Base-by-base conservation (phyloP, 2,113 vertebrate species). In the Columbina picui region DNA sequence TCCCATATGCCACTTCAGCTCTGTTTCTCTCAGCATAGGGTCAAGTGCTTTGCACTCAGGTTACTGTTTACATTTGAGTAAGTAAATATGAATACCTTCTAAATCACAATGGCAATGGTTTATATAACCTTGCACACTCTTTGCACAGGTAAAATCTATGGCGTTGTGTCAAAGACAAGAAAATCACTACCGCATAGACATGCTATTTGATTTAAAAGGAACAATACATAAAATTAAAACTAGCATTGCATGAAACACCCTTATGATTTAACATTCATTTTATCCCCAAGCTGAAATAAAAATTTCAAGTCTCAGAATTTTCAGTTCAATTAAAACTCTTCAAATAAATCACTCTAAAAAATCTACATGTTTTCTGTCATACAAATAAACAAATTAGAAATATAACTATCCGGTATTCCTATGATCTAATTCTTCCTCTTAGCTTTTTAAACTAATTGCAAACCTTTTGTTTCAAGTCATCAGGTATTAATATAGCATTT, bases 51-150 rank as follows among this genome's bases (percentile, higher is more conserved):
- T 60, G 55, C 70, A 75, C 73, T 89, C 57, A 71, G 53, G 41
- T 78, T 63, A 60, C 53, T 94, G 77, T 96, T 96, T 92, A 96
- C 89, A 90, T 91, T 94, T 90, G 52, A 77, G 49, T 87, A 94
- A 90, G 89, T 75, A 92, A 93, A 92, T 78, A 90, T 38, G 13
- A 90, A 84, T 89, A 89, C 76, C 77, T 91, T 84, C 87, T 68
- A 87, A 95, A 90, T 75, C 71, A 81, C 29, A 59, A 67, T 43
- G 47, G 50, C 59, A 92, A 45, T 56, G 34, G 50, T 70, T 74
- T 87, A 57, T 32, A 63, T 47, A 86, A 77, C 41, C 56, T 94
- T 90, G 68, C 45, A 86, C 32, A 77, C 15, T 61, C 55, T 88
- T 85, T 87, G 18, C 43, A 88, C 29, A 64, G 76, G 29, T 87